These are phyloP conservation scores for Rousettus madagascariensis DNA, from an alignment of 2,797 vertebrate species.

Conservation along the genomic window DNA sequence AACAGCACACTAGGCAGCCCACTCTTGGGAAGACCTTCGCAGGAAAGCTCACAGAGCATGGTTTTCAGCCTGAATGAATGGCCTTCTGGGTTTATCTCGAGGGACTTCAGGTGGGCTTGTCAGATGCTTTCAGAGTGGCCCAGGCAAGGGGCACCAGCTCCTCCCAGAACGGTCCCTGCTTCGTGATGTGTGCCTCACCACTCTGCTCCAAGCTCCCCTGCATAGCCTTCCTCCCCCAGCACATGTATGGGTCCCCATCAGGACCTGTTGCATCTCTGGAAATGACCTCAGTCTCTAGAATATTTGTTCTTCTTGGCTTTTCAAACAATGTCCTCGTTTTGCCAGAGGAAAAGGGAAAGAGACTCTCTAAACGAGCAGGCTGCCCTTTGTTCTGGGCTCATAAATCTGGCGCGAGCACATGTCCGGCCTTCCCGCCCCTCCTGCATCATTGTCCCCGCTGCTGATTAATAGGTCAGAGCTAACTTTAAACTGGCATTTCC, in stretches of 20 bases:
- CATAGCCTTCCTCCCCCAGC: background rate
- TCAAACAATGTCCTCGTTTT: constrained; percentile 81
- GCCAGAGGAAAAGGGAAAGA: constrained; percentile 84
- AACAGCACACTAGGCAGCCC: background rate
- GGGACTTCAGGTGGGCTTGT: background rate
- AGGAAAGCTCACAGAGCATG: background rate
- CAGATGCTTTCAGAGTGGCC: background rate
- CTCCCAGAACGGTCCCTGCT: background rate
- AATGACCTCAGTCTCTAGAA: constrained; percentile 80
- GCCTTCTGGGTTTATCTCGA: background rate
- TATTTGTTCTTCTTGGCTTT: constrained; percentile 76
- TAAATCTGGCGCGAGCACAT: constrained; percentile 83
- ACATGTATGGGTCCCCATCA: background rate
- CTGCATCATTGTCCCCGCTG: constrained; percentile 80
- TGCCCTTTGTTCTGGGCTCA: constrained; percentile 80
- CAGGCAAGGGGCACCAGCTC: background rate
- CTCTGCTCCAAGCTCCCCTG: accelerated
- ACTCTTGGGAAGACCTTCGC: background rate
- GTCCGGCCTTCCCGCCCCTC: constrained; percentile 82
- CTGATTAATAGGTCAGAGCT: constrained; percentile 84
- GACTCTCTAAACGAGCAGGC: constrained; percentile 78
- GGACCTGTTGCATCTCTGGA: constrained; percentile 74
- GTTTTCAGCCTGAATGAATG: background rate
- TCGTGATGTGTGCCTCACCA: accelerated
- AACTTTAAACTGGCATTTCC: constrained; percentile 84